These are phyloP conservation scores for Bos javanicus DNA, from an alignment of 2,113 vertebrate species.

Conservation along the genomic window DNA sequence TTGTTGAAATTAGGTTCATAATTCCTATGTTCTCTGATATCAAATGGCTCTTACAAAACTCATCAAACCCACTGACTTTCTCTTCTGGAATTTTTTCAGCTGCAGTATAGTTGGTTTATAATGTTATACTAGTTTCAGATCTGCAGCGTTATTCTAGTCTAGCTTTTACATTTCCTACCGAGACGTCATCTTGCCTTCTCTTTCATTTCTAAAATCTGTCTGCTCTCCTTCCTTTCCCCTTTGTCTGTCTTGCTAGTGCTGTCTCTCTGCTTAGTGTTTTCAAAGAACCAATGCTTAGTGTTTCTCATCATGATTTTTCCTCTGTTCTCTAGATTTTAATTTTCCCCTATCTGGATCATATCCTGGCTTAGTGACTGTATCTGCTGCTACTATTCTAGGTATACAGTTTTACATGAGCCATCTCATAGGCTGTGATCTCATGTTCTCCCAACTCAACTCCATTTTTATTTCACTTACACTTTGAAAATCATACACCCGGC, in stretches of 20 bases:
- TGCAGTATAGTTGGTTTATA: background rate
- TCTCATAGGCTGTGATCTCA: background rate
- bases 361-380: background rate
- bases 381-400: background rate
- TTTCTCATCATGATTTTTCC: background rate
- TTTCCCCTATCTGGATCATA: background rate
- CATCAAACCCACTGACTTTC: conserved; percentile 5
- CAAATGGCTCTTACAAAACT: background rate
- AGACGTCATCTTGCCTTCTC: background rate
- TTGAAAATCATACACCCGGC: background rate
- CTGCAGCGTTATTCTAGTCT: background rate
- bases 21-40: background rate
- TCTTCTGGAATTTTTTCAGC: background rate
- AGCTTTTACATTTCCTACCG: background rate
- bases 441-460: background rate
- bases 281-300: background rate
- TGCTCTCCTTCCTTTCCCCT: background rate
- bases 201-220: background rate
- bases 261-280: background rate
- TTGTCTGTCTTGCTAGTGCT: background rate
- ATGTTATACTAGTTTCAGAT: background rate
- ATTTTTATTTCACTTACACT: background rate
- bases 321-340: background rate
- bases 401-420: background rate
- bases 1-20: background rate